A percentile compares a stretch with the other conserved stretches of the same genome.
Conservation (phyloP, 2,797 vertebrate species). For the Pipistrellus kuhlii region DNA sequence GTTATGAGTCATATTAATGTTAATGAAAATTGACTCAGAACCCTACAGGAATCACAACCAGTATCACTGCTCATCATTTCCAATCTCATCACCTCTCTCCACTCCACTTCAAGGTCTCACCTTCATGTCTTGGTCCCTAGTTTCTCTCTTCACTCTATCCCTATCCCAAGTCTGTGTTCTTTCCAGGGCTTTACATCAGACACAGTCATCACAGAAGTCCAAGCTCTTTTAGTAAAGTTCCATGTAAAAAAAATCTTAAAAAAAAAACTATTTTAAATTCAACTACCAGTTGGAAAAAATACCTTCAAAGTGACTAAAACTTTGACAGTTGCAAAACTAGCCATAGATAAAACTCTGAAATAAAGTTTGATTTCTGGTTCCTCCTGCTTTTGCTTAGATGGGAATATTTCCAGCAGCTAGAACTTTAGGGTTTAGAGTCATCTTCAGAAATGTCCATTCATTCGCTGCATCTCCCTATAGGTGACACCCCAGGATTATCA, state of each 20-base stretch:
- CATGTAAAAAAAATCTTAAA: neutral
- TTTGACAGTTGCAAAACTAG: slow-evolving; percentile 9
- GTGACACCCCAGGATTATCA: neutral
- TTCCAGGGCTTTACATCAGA: neutral
- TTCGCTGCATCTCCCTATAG: neutral
- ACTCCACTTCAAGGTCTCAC: neutral
- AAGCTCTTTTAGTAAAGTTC: neutral
- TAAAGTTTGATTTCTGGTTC: neutral
- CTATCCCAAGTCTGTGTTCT: neutral
- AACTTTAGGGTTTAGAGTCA: neutral
- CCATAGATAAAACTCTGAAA: neutral
- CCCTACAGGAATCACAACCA: neutral
- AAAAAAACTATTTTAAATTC: slow-evolving; percentile 49
- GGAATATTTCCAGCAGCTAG: neutral
- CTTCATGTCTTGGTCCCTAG: neutral
- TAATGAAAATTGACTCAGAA: neutral
- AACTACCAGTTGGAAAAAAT: neutral
- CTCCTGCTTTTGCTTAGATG: neutral
- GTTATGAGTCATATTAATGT: neutral
- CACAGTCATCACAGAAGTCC: neutral
- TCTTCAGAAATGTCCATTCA: neutral
- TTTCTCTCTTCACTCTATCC: neutral
- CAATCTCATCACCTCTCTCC: neutral
- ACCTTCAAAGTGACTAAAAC: neutral
- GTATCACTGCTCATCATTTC: neutral